Evolutionary conservation across 2,888 invertebrate species (phyloP), one percentile per base, ranked within the genome.

Genomic region (Gastracanthus pulcherrimus): DNA sequence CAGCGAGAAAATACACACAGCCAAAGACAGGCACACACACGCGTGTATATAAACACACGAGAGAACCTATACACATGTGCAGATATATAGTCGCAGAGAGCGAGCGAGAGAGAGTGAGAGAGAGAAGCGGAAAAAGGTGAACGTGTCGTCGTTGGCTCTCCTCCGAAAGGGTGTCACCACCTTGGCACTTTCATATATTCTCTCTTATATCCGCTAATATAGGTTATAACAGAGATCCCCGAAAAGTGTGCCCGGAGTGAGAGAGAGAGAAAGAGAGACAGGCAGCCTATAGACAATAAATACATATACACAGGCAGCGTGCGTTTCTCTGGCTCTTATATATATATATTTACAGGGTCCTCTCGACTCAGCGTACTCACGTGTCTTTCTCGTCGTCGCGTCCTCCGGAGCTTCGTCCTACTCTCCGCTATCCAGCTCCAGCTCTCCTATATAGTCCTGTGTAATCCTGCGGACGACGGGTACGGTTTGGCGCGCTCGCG

Each of bases 151-250:
- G 64, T 55, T 3, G 62, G 51, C n/a, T 34, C 16, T 72, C 29
- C n/a, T 41, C 41, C 38, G 62, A 55, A 75, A 79, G 75, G 51
- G 51, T 70, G 80, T 80, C 62, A 75, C 38, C 80, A 51, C 69
- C 66, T 80, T 75, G 69, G 67, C 69, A 69, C 74, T 69, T 67
- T 66, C 48, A 7, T 31, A 19, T 13, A 19, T 31, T 69, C 38
- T 19, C 31, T n/a, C n/a, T n/a, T 11, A 19, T 19, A 29, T 34
- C 9, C 34, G 60, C 31, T 7, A 2, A 31, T 34, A 31, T 60
- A 31, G 31, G 31, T 62, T 31, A 58, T 51, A 31, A 60, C 29
- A 62, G n/a, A n/a, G n/a, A n/a, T n/a, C 62, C 19, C 5, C 16
- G n/a, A 13, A 9, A 5, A 16, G 13, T 6, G 31, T 3, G 3